Conservation (phyloP, 35 echinoderm and acorn worm genomes). For the Ophiothrix spiculata region DNA sequence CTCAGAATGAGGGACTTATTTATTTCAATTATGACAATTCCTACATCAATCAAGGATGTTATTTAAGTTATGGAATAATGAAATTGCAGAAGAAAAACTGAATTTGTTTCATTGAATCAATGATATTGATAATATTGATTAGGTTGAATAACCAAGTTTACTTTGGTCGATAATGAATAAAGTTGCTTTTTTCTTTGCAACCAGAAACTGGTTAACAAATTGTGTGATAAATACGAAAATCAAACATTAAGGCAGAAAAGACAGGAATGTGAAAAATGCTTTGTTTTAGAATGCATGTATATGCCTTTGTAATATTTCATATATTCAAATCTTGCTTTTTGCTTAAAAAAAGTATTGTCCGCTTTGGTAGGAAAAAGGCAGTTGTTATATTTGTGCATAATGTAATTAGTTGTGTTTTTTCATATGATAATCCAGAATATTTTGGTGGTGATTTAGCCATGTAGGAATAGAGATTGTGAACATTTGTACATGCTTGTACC, state of each 20-base stretch:
- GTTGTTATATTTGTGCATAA: background rate
- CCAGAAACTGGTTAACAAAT: too few species aligned
- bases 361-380: background rate
- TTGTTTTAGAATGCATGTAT: too few species aligned
- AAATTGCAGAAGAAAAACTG: background rate
- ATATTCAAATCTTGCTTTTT: background rate
- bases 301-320: background rate
- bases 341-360: background rate
- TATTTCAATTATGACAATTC: too few species aligned
- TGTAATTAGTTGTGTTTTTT: background rate
- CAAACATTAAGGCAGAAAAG: too few species aligned
- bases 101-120: background rate
- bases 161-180: too few species aligned
- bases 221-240: too few species aligned
- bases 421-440: background rate
- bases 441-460: slow-evolving; percentile 6
- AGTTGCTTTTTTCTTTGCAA: too few species aligned
- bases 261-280: background rate
- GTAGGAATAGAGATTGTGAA: slow-evolving; percentile 2
- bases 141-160: too few species aligned
- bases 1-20: too few species aligned
- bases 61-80: background rate
- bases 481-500: too few species aligned
- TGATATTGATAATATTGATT: background rate
- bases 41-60: too few species aligned